These are phyloP conservation scores for Eilema griseolum DNA, from an alignment of 2,888 invertebrate species.

Conservation along the genomic window DNA sequence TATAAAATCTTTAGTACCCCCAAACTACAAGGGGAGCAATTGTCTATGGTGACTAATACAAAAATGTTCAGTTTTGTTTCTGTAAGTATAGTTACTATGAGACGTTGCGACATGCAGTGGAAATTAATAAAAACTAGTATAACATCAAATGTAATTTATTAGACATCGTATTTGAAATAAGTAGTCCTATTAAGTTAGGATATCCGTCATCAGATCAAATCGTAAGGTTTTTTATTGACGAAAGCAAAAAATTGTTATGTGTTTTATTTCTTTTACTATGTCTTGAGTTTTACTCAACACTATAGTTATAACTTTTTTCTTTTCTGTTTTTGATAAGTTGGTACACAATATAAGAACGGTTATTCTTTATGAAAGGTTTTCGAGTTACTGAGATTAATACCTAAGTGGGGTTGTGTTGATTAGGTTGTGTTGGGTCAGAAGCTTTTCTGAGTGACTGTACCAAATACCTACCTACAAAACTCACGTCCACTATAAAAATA, in stretches of 20 bases:
- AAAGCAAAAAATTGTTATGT: no score
- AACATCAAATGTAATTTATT: not conserved
- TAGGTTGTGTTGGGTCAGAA: not conserved
- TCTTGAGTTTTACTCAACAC: no score
- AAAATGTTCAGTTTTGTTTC: conserved; percentile 2
- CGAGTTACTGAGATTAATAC: no score
- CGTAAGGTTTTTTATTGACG: no score
- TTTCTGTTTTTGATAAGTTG: no score
- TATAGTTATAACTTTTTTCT: no score
- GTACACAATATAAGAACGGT: no score
- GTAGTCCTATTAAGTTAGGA: not conserved
- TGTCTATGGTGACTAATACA: conserved; percentile 11
- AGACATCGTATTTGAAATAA: not conserved
- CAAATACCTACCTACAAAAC: conserved; percentile 7
- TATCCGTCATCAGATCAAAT: conserved; percentile 2
- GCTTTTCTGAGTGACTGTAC: conserved; percentile 1
- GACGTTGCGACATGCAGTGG: not conserved
- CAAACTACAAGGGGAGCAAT: conserved; percentile 12
- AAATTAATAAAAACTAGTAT: not conserved
- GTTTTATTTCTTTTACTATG: no score
- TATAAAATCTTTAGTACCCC: conserved; percentile 26
- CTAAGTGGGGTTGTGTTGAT: no score
- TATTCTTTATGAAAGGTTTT: no score
- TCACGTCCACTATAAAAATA: conserved; percentile 3
- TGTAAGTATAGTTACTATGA: not conserved